A percentile compares a stretch with the other conserved stretches of the same genome.
These are phyloP conservation scores for Kradibia gibbosae DNA, from an alignment of 1,140 invertebrate species.

Conservation along the genomic window DNA sequence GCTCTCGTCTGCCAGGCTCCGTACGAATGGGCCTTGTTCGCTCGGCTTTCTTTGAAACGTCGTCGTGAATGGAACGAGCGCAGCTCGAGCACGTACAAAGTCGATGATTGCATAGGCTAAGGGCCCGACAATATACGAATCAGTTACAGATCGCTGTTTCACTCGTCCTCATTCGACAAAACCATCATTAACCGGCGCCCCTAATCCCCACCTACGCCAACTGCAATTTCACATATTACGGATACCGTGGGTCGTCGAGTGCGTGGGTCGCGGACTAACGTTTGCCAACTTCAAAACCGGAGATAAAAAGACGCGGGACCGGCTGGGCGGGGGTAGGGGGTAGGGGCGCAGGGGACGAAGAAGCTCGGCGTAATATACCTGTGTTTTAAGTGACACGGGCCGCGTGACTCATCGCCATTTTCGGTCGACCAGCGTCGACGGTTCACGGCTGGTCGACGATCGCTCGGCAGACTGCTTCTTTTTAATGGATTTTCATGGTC, in stretches of 20 bases:
- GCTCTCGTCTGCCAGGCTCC: no score
- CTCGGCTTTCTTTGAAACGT: neutral
- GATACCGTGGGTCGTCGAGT: neutral
- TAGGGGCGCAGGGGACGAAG: constrained; percentile 2
- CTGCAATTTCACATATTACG: constrained; percentile 13
- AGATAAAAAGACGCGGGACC: constrained; percentile 27
- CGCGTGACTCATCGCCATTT: constrained; percentile 34
- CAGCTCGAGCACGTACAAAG: no score
- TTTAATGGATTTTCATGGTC: neutral
- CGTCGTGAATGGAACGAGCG: no score
- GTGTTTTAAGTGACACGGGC: constrained; percentile 7
- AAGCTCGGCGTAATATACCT: neutral
- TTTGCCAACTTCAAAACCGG: constrained; percentile 16
- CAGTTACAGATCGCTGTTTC: neutral
- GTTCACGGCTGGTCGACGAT: neutral
- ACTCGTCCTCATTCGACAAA: neutral
- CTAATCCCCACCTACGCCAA: neutral
- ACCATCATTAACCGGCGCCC: neutral
- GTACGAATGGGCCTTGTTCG: neutral
- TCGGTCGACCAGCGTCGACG: neutral
- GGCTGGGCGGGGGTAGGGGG: no score
- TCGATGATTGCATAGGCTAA: no score
- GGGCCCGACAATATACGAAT: neutral
- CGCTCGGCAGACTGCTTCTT: neutral
- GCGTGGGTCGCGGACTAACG: constrained; percentile 26